Evolutionary conservation across 2,113 vertebrate species (phyloP).

Genomic region (Chloropsis hardwickii): DNA sequence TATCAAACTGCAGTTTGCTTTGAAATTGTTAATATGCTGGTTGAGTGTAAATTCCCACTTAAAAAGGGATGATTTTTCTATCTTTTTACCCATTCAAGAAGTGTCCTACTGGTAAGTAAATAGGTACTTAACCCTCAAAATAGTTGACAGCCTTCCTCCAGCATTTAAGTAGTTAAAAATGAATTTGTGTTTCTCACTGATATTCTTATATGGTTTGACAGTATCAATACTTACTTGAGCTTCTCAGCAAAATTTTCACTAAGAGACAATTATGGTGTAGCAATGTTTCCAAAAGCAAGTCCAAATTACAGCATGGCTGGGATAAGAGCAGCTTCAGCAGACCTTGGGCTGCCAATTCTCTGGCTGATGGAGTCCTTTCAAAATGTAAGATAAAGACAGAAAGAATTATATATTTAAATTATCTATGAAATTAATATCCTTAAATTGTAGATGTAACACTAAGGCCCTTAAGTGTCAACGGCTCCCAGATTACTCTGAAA

Average conservation of each 20-base stretch:
- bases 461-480: slow-evolving; percentile 80
- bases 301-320: slow-evolving; percentile 84
- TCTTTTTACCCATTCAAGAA: not conserved
- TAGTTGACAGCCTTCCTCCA: not conserved
- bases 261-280: slow-evolving; percentile 84
- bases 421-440: slow-evolving; percentile 76
- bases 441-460: slow-evolving; percentile 74
- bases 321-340: slow-evolving; percentile 88
- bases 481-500: slow-evolving; percentile 76
- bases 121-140: not conserved
- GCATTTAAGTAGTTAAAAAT: not conserved
- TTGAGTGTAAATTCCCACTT: not conserved
- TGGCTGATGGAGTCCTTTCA: slow-evolving; percentile 80
- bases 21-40: not conserved
- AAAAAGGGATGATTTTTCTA: not conserved
- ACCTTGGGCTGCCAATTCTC: slow-evolving; percentile 76
- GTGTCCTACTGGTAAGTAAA: not conserved
- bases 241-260: slow-evolving; percentile 82
- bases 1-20: not conserved
- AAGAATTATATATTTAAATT: slow-evolving; percentile 73
- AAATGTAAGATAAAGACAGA: slow-evolving; percentile 74
- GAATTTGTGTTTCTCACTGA: not conserved
- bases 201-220: not conserved
- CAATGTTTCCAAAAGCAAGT: slow-evolving; percentile 84
- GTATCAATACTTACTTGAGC: slow-evolving; percentile 81